phyloP scores from a whole-genome alignment of 2,888 invertebrate genomes.

The Sericinus montela region DNA sequence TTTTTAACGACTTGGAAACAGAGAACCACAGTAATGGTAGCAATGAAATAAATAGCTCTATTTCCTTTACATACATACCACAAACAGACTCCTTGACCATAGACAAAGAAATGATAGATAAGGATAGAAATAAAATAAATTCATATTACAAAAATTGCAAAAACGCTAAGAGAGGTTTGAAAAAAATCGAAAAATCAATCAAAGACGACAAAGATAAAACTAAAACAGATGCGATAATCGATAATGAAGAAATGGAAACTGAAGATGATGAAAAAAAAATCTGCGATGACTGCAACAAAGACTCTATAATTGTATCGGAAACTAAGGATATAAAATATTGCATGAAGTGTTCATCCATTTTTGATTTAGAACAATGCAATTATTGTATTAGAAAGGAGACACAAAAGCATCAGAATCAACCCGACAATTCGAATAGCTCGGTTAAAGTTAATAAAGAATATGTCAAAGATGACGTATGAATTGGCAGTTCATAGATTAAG shows the following conservation, averaged over 20 bases:
- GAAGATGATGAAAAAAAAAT: neutral
- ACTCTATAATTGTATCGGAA: constrained; percentile 29
- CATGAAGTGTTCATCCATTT: constrained; percentile 42
- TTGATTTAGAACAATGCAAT: constrained; percentile 37
- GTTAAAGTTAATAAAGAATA: too few relatives aligned
- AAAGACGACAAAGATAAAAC: constrained; percentile 21
- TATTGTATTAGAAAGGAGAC: constrained; percentile 31
- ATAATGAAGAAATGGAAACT: neutral
- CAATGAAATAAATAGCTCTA: too few relatives aligned
- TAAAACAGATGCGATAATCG: constrained; percentile 12
- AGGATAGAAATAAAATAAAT: constrained; percentile 23
- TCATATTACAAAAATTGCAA: constrained; percentile 39
- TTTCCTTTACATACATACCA: too few relatives aligned
- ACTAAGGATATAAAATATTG: constrained; percentile 39
- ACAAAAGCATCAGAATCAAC: neutral
- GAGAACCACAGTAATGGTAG: too few relatives aligned
- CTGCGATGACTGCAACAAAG: constrained; percentile 20
- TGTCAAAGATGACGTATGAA: too few relatives aligned
- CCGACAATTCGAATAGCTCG: neutral
- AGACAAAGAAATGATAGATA: too few relatives aligned
- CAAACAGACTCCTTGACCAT: too few relatives aligned
- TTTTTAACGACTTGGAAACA: too few relatives aligned
- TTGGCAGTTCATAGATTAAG: too few relatives aligned
- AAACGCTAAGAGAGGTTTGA: neutral
- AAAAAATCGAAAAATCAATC: constrained; percentile 17